Evolutionary conservation across 2,113 vertebrate genomes (phyloP), one percentile per base, ranked within the genome.

Genomic region (Tachycineta bicolor): DNA sequence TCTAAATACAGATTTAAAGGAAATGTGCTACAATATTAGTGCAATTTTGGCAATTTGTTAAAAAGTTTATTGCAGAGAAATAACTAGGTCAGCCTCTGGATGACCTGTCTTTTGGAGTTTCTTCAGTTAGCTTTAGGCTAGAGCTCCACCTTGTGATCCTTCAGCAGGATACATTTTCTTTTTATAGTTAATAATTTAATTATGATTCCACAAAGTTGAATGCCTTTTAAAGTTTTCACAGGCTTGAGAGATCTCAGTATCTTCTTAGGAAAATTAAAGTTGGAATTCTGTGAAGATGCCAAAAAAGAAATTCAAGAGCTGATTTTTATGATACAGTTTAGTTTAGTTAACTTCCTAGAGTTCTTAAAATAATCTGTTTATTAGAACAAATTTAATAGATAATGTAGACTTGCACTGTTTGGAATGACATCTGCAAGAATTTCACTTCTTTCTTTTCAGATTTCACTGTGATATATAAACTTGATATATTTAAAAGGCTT

Each of bases 71-170:
- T 91, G 83, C 91, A 68, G 41, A 95, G 77, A 91, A 97, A 93
- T 96, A 97, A 96, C 93, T 97, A 95, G 97, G 97, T 97, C 97
- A 97, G 93, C 97, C 97, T 97, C 94, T 97, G 96, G 91, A 85
- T 98, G 96, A 97, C 97, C 96, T 98, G 97, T 96, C 93, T 97
- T 95, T 83, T 86, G 88, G 93, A 96, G 86, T 96, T 98, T 97
- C 94, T 96, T 97, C 62, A 49, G 94, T 97, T 98, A 97, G 96
- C 96, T 97, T 96, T 98, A 98, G 97, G 97, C 98, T 97, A 98
- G 97, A 98, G 98, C 98, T 98, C 98, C 98, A 98, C 98, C 98
- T 98, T 98, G 98, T 98, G 98, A 98, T 98, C 97, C 97, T 98
- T 91, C 92, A 97, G 98, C 90, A 95, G 93, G 97, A 97, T 97